Percentiles rank a stretch among this genome's conserved stretches.
Evolutionary conservation across 2,888 invertebrate genomes (phyloP).

Genomic region (Agrilus mali): DNA sequence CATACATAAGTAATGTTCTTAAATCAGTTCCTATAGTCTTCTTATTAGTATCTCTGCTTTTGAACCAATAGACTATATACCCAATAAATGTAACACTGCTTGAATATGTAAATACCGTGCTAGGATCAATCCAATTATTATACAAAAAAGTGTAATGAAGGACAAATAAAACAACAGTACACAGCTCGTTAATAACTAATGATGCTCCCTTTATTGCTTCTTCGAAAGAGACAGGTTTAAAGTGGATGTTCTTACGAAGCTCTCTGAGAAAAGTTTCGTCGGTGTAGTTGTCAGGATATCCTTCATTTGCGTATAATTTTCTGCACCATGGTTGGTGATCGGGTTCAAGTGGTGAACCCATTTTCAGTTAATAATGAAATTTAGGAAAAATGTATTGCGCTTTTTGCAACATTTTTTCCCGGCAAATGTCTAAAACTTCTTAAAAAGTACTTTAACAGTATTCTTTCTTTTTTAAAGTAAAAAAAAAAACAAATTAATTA

Average conservation of each 20-base stretch:
- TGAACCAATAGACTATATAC: slow-evolving; percentile 46
- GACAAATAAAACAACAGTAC: slow-evolving; percentile 61
- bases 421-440: too few species aligned
- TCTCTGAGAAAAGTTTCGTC: slow-evolving; percentile 77
- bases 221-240: slow-evolving; percentile 55
- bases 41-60: slow-evolving; percentile 15
- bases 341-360: too few species aligned
- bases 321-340: slow-evolving; percentile 58
- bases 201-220: slow-evolving; percentile 67
- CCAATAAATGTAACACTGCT: slow-evolving; percentile 44
- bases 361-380: too few species aligned
- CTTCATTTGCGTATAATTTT: slow-evolving; percentile 77
- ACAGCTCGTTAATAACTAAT: slow-evolving; percentile 67
- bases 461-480: too few species aligned
- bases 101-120: slow-evolving; percentile 47
- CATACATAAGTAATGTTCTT: slow-evolving; percentile 67
- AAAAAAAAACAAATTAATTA: too few species aligned
- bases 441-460: too few species aligned
- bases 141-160: slow-evolving; percentile 61
- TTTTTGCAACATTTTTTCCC: too few species aligned
- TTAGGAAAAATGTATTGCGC: too few species aligned
- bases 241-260: slow-evolving; percentile 68
- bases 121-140: slow-evolving; percentile 52
- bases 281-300: slow-evolving; percentile 86
- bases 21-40: slow-evolving; percentile 44